Evolutionary conservation across 2,113 vertebrate species (phyloP), one percentile per base, ranked within the genome.

Genomic region (Athene cunicularia): DNA sequence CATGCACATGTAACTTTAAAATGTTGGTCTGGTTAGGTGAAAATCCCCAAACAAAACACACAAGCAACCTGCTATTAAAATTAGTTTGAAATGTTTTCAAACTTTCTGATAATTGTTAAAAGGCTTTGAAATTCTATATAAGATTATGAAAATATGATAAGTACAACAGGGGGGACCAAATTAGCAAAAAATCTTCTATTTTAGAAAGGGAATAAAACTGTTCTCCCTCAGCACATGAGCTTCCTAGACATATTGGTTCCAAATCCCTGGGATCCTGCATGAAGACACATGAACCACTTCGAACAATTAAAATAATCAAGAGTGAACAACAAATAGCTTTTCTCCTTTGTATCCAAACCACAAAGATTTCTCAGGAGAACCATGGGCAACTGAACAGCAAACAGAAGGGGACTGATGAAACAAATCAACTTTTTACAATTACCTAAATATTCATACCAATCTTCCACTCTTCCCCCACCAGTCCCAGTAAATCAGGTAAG

Each of bases 141-240:
- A 56, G 19, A 55, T 91, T n/a, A 73, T 14, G 4, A 70, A 93
- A 71, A 50, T 23, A 73, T 0, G 2, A 0, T 9, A 74, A 56
- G 12, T 27, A 50, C 19, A 81, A 72, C 1, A 24, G 6, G 2
- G 1, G 8, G 14, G 91, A 76, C 5, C 0, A 0, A 67, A 71
- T 12, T 16, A 56, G 5, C 14, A 88, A 59, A 35, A 59, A 32
- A 8, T 0, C 22, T 18, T 26, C 50, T 67, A 35, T 6, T 68
- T 59, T 14, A 58, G 12, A 52, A 24, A 32, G 15, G 4, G 9
- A 58, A 7, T 33, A 64, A 26, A 72, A 52, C 8, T 39, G 8
- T 49, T 53, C 33, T 90, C 19, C 17, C 23, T 30, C 24, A 59
- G 37, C 30, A 76, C 32, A 26, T 13, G 17, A 55, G 47, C 64